Evolutionary conservation across 2,888 invertebrate species (phyloP).

Genomic region (Argyra leucocephala): DNA sequence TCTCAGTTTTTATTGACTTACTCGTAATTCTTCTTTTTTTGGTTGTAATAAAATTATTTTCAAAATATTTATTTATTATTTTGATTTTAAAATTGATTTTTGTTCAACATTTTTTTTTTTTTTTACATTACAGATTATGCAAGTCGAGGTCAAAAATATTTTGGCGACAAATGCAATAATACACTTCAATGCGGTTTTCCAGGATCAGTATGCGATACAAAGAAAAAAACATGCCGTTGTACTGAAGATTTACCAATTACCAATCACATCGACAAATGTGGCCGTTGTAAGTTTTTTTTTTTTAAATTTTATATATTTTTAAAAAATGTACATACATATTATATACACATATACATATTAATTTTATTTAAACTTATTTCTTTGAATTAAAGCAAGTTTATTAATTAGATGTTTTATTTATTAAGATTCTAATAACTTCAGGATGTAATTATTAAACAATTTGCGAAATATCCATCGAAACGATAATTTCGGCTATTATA

Average conservation of each 20-base stretch:
- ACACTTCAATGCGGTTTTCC: slow-evolving; percentile 65
- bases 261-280: slow-evolving; percentile 79
- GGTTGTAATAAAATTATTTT: no score
- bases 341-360: no score
- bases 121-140: slow-evolving; percentile 43
- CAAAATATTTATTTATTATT: not conserved
- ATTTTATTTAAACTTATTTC: no score
- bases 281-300: slow-evolving; percentile 52
- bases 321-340: no score
- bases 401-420: no score
- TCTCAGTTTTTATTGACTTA: no score
- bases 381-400: no score
- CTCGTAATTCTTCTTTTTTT: no score
- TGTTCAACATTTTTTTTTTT: slow-evolving; percentile 15
- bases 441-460: no score
- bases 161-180: slow-evolving; percentile 64
- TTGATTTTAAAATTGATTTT: not conserved
- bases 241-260: slow-evolving; percentile 62
- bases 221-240: slow-evolving; percentile 62
- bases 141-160: slow-evolving; percentile 54
- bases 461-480: no score
- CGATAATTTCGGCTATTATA: no score
- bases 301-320: not conserved
- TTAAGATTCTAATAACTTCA: no score
- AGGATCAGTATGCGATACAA: slow-evolving; percentile 62